These are phyloP conservation scores for Sebastes kiyomatsui DNA, from an alignment of 2,797 vertebrate genomes.

Conservation along the genomic window DNA sequence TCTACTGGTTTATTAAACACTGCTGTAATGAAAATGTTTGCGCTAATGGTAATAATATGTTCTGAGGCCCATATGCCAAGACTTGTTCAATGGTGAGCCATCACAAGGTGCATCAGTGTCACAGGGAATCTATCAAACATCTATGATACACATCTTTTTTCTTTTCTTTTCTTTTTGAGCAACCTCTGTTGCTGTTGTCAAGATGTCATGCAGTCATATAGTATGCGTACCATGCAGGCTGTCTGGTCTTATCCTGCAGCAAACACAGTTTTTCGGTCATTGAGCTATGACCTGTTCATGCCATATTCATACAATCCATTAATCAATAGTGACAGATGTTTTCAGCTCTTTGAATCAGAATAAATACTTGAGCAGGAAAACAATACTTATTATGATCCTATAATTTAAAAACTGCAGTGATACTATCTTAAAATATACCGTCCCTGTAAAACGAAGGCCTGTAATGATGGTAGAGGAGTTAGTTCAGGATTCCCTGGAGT, in stretches of 20 bases:
- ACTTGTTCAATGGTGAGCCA: background rate
- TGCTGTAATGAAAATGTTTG: background rate
- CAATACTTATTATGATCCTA: background rate
- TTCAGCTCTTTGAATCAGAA: background rate
- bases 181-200: background rate
- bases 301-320: background rate
- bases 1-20: conserved; percentile 5
- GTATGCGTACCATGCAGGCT: background rate
- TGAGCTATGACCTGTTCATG: background rate
- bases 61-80: background rate
- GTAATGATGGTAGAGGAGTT: background rate
- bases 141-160: background rate
- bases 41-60: conserved; percentile 12
- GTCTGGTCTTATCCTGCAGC: background rate
- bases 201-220: background rate
- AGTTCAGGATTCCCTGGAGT: background rate
- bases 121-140: background rate
- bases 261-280: background rate
- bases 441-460: background rate
- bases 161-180: background rate
- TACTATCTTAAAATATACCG: background rate
- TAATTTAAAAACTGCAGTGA: background rate
- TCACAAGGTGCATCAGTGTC: background rate
- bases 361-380: background rate
- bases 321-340: background rate